Conservation (phyloP, 2,113 vertebrate species). For the Osmerus mordax region DNA sequence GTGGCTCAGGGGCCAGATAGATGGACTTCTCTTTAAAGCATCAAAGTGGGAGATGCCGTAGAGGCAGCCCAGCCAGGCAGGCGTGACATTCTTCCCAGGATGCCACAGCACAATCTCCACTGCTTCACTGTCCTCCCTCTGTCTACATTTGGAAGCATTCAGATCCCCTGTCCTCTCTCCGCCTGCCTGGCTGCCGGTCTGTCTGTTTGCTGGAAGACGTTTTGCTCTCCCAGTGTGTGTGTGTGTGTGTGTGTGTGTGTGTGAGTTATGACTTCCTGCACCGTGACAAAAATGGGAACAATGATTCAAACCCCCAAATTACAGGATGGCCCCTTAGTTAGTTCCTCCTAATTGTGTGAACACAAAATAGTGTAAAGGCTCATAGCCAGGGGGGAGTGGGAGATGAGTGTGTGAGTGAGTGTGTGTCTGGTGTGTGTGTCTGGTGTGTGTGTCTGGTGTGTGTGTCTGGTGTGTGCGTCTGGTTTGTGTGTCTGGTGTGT, state of each 20-base stretch:
- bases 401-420: too few species aligned
- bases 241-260: conserved; percentile 1
- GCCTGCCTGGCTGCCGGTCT: not conserved
- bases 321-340: not conserved
- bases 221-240: not conserved
- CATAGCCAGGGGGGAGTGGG: not conserved
- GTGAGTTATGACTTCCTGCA: conserved; percentile 18
- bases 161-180: too few species aligned
- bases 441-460: too few species aligned
- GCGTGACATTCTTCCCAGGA: too few species aligned
- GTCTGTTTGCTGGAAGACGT: not conserved
- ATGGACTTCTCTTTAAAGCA: conserved; percentile 5
- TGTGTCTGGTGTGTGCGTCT: too few species aligned
- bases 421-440: too few species aligned
- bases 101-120: too few species aligned
- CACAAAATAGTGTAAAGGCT: not conserved
- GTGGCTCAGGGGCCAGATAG: not conserved
- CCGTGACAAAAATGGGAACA: not conserved
- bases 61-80: too few species aligned
- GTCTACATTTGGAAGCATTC: too few species aligned
- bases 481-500: too few species aligned
- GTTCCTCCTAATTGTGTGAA: not conserved
- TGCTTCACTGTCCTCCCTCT: too few species aligned
- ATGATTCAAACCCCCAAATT: conserved; percentile 11
- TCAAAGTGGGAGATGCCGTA: not conserved